A percentile compares a stretch with the other conserved stretches of the same genome.
phyloP scores from a whole-genome alignment of 2,113 vertebrate species.

The Cichladusa arquata region DNA sequence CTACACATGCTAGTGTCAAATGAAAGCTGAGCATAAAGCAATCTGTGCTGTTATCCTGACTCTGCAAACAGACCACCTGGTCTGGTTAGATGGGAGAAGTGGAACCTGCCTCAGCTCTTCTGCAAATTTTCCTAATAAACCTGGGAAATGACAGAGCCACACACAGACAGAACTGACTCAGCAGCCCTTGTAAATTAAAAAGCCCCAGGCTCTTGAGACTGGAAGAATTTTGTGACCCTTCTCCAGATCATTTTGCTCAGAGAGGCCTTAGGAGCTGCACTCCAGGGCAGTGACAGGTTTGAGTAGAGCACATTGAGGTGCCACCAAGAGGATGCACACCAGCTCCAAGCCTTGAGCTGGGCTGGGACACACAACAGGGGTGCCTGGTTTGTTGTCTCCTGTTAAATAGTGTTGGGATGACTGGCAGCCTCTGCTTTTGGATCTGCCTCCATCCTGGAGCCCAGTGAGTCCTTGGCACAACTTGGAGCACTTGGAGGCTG shows the following conservation, averaged over 20 bases:
- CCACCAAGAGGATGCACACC: not conserved
- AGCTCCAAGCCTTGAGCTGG: not conserved
- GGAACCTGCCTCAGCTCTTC: not conserved
- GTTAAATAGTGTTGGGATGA: rapidly evolving
- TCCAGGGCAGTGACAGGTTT: not conserved
- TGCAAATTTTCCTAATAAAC: not conserved
- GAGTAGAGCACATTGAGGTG: not conserved
- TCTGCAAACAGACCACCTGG: not conserved
- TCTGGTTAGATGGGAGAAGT: not conserved
- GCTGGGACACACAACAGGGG: not conserved
- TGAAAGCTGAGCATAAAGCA: not conserved
- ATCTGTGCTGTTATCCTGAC: not conserved
- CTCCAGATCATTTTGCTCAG: not conserved
- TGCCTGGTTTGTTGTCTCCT: not conserved
- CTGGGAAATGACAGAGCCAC: not conserved
- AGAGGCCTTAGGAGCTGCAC: not conserved
- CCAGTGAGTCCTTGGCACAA: not conserved
- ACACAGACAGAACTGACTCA: not conserved
- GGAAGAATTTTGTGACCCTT: not conserved
- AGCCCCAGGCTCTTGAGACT: not conserved
- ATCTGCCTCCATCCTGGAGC: not conserved
- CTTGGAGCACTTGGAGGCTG: not conserved
- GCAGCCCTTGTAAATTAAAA: not conserved
- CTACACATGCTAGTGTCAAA: not conserved
- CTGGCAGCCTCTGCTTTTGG: not conserved